Base-by-base conservation (phyloP, 2,888 invertebrate genomes). In the Arenicola marina region DNA sequence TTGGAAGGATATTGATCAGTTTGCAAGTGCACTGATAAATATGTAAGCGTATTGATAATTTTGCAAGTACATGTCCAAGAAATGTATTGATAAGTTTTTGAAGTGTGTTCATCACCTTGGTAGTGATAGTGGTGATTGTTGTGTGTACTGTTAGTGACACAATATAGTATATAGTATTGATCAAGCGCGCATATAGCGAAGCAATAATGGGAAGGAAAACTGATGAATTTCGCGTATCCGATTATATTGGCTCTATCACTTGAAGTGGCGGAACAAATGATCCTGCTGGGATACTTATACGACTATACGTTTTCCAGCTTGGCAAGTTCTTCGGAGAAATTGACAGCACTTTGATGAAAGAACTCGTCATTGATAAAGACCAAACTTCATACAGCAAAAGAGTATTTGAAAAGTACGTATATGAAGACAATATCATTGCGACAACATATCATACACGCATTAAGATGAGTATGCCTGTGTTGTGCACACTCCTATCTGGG, bases 251-350 rank as follows among this genome's bases (percentile, higher is more conserved):
- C 7, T n/a, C n/a, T n/a, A n/a, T n/a, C n/a, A n/a, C n/a, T n/a
- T n/a, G n/a, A n/a, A n/a, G n/a, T n/a, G n/a, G n/a, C n/a, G n/a
- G n/a, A n/a, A n/a, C n/a, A n/a, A n/a, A n/a, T n/a, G n/a, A n/a
- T n/a, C n/a, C n/a, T n/a, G n/a, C n/a, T n/a, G n/a, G n/a, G n/a
- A n/a, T n/a, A n/a, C n/a, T n/a, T n/a, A n/a, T n/a, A n/a, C 48
- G 24, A 7, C 24, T 18, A 18, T 48, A 7, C 21, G 7, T 61
- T 56, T 67, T 63, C 15, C 70, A 79, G 76, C 69, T 76, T 1
- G 95, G 95, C 1, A 88, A 90, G 76, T 96, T 96, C 84, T 95
- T 95, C 77, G 96, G 95, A 0, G 93, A 94, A 84, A 91, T 95
- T 46, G 95, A 95, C 81, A 93, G 93, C 24, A 61, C 54, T 1